Base-by-base conservation (phyloP, 2,797 vertebrate species). In the Malurus splendens region DNA sequence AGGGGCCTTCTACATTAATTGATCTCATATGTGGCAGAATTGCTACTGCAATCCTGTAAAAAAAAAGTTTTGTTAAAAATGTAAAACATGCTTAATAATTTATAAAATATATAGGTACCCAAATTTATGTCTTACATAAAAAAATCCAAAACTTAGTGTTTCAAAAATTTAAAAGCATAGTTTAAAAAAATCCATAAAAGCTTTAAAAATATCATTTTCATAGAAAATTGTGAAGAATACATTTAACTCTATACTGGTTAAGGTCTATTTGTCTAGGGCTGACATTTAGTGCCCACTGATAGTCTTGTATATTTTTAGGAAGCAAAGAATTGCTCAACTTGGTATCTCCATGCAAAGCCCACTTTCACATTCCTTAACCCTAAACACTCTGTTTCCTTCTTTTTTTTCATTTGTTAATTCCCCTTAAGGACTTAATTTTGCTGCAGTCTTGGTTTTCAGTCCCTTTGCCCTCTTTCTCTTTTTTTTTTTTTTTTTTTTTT, bases 151-250 rank as follows among this genome's bases (percentile, higher is more conserved):
- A 20, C 12, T n/a, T 18, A 5, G 67, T 18, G 4, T 54, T 77
- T 51, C 23, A 39, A 86, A 77, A 70, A 78, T 36, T 24, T 59
- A 62, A 9, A 71, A 61, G 1, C 1, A 8, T 36, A 32, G 25
- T 19, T 25, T 1, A 4, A 71, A 50, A 72, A n/a, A 33, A 7
- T 32, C 14, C 7, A 6, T 16, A 62, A 78, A 36, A 73, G 2
- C 4, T 71, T 65, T 0, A 30, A 50, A 76, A 28, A 19, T 17
- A 23, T 0, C 0, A 10, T 65, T 80, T 55, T 71, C 55, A 38
- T 64, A 65, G 42, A 62, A 68, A 78, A 68, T 25, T 0, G 1
- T 42, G 28, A 72, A 65, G 14, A 55, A 42, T 73, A 41, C 57
- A 83, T 85, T 82, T 32, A 54, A 41, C 28, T 61, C 56, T 66